phyloP scores from a whole-genome alignment of 2,797 vertebrate genomes.

The Cercopithecus diana region DNA sequence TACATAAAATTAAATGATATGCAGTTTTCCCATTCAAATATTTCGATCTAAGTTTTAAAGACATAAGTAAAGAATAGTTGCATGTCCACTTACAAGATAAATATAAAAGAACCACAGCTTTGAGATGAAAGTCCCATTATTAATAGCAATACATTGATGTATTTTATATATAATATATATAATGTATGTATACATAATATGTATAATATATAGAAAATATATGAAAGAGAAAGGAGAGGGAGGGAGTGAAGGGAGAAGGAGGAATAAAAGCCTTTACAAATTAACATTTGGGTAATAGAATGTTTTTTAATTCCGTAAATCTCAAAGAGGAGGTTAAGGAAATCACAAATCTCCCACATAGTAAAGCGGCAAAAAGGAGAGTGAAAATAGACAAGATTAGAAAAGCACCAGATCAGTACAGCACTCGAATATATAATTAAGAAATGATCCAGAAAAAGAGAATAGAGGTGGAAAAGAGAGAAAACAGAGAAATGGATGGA shows the following conservation, averaged over 20 bases:
- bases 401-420: background rate
- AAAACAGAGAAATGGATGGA: background rate
- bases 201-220: background rate
- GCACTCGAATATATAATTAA: background rate
- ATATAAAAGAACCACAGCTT: background rate
- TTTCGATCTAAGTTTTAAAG: background rate
- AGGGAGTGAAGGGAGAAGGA: background rate
- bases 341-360: background rate
- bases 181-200: background rate
- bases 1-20: background rate
- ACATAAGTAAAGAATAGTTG: background rate
- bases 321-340: background rate
- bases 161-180: background rate
- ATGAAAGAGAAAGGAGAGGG: background rate
- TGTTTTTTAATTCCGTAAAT: background rate
- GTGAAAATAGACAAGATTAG: background rate
- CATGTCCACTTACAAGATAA: background rate
- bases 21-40: background rate
- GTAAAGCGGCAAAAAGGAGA: background rate
- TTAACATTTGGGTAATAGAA: background rate
- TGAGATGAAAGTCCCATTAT: background rate
- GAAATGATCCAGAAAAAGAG: background rate
- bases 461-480: background rate
- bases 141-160: background rate
- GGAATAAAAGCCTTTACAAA: background rate